These are phyloP conservation scores for Triops cancriformis DNA, from an alignment of 1,140 invertebrate species.

Conservation along the genomic window DNA sequence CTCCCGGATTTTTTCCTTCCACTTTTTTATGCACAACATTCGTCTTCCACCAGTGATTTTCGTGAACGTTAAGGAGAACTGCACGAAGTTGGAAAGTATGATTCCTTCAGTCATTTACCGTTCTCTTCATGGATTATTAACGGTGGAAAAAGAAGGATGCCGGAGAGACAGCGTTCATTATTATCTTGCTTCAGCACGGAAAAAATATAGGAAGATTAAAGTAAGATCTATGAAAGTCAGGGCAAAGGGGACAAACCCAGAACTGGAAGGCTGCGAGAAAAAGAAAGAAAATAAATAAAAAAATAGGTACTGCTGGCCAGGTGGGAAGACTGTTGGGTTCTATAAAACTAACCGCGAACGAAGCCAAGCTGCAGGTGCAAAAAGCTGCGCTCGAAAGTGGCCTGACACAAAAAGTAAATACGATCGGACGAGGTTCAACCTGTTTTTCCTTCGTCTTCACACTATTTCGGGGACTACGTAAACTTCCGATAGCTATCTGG, in stretches of 20 bases:
- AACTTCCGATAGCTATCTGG: neutral
- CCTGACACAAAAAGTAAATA: slow-evolving; percentile 3
- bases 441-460: neutral
- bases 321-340: neutral
- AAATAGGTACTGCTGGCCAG: neutral
- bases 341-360: slow-evolving; percentile 3
- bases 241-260: no score
- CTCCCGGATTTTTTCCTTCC: neutral
- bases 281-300: neutral
- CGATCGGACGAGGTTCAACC: neutral
- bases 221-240: no score
- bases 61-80: neutral
- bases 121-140: no score
- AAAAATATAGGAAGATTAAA: no score
- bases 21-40: neutral
- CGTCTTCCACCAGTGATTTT: neutral
- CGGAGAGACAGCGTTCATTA: no score
- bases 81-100: neutral
- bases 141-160: no score
- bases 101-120: neutral
- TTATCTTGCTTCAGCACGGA: no score
- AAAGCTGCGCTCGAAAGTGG: slow-evolving; percentile 8
- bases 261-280: neutral
- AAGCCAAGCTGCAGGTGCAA: neutral
- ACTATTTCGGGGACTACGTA: neutral